Conservation (phyloP, 2,113 vertebrate species). For the Rallus limicola region DNA sequence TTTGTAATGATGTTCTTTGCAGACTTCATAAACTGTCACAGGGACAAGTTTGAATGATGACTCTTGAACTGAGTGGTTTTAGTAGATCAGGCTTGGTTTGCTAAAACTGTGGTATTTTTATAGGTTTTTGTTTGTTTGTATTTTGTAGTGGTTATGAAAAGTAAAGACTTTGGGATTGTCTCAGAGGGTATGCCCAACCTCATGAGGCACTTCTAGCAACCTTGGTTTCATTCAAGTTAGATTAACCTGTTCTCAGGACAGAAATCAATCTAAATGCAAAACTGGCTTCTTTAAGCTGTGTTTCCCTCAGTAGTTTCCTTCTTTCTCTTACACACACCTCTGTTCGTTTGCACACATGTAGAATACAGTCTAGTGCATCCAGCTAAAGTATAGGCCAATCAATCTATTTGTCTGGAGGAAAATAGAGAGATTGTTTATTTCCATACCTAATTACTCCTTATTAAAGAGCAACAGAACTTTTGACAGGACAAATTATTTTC, state of each 20-base stretch:
- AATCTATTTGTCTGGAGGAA: neutral
- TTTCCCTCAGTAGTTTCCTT: neutral
- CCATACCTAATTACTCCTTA: constrained; percentile 32
- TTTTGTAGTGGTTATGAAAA: neutral
- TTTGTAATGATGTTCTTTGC: neutral
- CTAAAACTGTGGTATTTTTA: neutral
- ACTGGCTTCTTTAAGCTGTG: neutral
- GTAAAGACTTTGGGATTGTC: neutral
- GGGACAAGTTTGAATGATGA: neutral
- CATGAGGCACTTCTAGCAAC: neutral
- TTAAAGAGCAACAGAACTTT: constrained; percentile 52
- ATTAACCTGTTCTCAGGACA: neutral
- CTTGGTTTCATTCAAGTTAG: neutral
- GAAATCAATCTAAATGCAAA: constrained; percentile 20
- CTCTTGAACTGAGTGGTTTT: neutral
- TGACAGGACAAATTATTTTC: constrained; percentile 30
- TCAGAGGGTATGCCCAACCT: neutral
- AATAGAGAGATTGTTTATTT: constrained; percentile 28
- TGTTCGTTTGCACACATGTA: neutral
- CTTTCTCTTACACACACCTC: neutral
- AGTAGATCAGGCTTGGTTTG: neutral
- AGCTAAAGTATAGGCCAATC: neutral
- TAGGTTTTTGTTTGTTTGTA: neutral
- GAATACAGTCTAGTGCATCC: neutral
- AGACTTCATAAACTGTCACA: neutral